A percentile compares a stretch with the other conserved stretches of the same genome.
Evolutionary conservation across 2,797 vertebrate species (phyloP).

Genomic region (Sebastes kiyomatsui): DNA sequence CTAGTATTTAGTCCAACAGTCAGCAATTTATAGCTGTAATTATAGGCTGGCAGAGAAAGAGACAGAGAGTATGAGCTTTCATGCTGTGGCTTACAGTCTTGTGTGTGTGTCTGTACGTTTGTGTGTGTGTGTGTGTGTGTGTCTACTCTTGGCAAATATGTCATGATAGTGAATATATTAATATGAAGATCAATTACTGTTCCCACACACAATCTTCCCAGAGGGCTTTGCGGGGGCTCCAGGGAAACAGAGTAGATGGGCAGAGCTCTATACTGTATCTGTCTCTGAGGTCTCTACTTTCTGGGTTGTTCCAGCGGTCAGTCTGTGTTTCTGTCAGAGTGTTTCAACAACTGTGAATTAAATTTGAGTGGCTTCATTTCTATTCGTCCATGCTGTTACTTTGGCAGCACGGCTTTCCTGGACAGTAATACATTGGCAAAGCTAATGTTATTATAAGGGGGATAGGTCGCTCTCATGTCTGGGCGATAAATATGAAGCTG

Average conservation of each 20-base stretch:
- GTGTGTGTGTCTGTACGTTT: background rate
- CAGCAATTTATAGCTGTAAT: conserved; percentile 79
- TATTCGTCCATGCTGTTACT: background rate
- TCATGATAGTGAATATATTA: conserved; percentile 50
- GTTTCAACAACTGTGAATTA: background rate
- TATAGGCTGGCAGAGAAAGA: conserved; percentile 66
- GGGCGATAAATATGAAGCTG: background rate
- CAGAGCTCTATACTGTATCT: too few species aligned
- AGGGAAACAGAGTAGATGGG: background rate
- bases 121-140: background rate
- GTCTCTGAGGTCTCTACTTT: background rate
- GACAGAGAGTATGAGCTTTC: conserved; percentile 34
- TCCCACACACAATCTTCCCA: background rate
- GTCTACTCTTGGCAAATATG: conserved; percentile 38
- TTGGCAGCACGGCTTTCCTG: background rate
- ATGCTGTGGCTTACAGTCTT: conserved; percentile 47
- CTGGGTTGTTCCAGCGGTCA: background rate
- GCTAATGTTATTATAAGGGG: background rate
- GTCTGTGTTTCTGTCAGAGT: background rate
- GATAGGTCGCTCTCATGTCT: background rate
- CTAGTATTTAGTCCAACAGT: conserved; percentile 60
- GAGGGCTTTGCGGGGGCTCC: background rate
- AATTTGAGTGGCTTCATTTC: background rate
- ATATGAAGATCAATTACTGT: conserved; percentile 33
- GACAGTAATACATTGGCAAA: background rate